Conservation (phyloP, 2,797 vertebrate species). For the Chaetodon trifasciatus region DNA sequence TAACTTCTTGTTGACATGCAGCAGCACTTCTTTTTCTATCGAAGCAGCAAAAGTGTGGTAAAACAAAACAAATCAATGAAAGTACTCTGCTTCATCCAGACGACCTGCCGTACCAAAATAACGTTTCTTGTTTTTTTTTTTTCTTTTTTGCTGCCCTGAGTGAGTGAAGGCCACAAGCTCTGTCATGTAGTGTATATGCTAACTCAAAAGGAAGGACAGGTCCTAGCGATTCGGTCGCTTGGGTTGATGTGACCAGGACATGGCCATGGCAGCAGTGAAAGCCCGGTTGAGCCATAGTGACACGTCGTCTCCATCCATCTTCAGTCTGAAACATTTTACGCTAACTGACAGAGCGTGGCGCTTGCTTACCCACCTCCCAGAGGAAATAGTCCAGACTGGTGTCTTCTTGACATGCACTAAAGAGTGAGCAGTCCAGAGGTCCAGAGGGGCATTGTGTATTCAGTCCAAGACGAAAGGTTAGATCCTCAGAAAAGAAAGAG, state of each 20-base stretch:
- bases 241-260: conserved; percentile 87
- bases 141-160: conserved; percentile 56
- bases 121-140: conserved; percentile 19
- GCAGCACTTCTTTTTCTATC: background rate
- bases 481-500: conserved; percentile 82
- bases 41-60: conserved; percentile 42
- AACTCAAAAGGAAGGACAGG: conserved; percentile 86
- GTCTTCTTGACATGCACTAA: conserved; percentile 88
- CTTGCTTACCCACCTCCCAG: conserved; percentile 86
- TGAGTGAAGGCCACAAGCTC: conserved; percentile 83
- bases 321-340: conserved; percentile 88
- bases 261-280: conserved; percentile 86
- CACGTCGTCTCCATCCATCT: conserved; percentile 87
- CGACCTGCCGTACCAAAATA: conserved; percentile 49
- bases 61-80: conserved; percentile 68
- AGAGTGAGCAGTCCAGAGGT: conserved; percentile 86
- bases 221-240: conserved; percentile 85
- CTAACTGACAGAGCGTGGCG: conserved; percentile 88
- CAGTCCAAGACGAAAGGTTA: conserved; percentile 87
- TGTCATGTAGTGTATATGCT: conserved; percentile 85
- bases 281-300: conserved; percentile 85
- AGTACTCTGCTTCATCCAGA: conserved; percentile 60
- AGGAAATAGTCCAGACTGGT: conserved; percentile 88
- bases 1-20: conserved; percentile 19
- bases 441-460: conserved; percentile 86